phyloP scores from a whole-genome alignment of 2,113 vertebrate species.

The Neomonachus schauinslandi region DNA sequence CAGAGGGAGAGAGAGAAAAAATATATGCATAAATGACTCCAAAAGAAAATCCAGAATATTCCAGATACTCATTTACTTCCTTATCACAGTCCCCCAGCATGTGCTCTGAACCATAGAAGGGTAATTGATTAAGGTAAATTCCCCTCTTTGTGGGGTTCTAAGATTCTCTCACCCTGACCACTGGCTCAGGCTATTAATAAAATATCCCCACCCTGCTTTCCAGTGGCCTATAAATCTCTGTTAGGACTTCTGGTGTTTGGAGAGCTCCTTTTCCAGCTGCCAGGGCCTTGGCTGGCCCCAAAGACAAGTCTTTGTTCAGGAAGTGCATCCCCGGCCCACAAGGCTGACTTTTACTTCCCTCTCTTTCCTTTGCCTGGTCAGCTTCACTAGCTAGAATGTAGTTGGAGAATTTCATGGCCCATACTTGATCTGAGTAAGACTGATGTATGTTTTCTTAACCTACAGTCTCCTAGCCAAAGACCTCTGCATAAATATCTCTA shows the following conservation, averaged over 20 bases:
- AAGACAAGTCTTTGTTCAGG: not conserved
- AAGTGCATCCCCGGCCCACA: not conserved
- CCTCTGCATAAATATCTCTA: not conserved
- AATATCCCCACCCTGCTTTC: no score
- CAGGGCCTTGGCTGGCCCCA: not conserved
- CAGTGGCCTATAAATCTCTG: not conserved
- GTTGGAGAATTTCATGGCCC: not conserved
- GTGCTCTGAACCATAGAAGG: not conserved
- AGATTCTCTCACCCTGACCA: not conserved
- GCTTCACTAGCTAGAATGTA: not conserved
- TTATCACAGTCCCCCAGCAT: not conserved
- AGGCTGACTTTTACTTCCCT: not conserved
- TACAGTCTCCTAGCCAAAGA: not conserved
- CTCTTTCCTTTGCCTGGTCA: not conserved
- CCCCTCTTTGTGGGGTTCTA: not conserved
- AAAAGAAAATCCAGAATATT: not conserved
- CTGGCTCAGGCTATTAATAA: not conserved
- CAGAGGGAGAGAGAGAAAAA: not conserved
- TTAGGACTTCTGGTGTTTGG: not conserved
- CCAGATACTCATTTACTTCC: not conserved
- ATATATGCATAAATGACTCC: not conserved
- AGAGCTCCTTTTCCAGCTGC: not conserved
- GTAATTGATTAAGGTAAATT: not conserved
- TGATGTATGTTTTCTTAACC: not conserved
- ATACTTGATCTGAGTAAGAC: not conserved